These are phyloP conservation scores for Dinomys branickii DNA, from an alignment of 2,113 vertebrate genomes.

Conservation along the genomic window DNA sequence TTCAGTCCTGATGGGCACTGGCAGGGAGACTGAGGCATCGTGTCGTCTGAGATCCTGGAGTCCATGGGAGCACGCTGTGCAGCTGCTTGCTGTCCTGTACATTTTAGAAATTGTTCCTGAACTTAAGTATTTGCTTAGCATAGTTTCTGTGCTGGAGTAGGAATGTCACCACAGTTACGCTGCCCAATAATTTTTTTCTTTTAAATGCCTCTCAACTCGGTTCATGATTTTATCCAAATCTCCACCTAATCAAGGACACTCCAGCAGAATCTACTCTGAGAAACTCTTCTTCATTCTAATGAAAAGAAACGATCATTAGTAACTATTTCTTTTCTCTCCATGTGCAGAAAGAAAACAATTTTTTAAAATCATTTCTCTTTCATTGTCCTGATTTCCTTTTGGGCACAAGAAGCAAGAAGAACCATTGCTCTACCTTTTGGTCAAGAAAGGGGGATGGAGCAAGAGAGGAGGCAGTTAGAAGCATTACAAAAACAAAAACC, in stretches of 20 bases:
- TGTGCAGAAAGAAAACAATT: background rate
- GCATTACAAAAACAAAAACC: background rate
- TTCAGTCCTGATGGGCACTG: no score
- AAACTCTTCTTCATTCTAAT: conserved; percentile 21
- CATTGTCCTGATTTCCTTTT: background rate
- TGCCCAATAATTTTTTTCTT: background rate
- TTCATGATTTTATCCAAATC: background rate
- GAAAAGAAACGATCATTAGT: background rate
- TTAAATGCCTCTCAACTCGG: background rate
- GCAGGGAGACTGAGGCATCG: no score
- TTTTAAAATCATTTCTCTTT: background rate
- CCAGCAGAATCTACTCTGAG: background rate
- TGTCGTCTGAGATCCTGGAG: background rate
- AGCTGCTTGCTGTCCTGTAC: background rate
- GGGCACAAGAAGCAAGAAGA: background rate
- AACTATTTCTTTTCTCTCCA: background rate
- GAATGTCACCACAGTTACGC: conserved; percentile 47
- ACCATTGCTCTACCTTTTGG: background rate
- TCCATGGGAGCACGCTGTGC: background rate
- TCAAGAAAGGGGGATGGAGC: background rate
- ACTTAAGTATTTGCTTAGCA: background rate
- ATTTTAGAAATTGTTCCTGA: background rate
- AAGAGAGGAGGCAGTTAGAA: background rate
- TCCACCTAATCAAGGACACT: background rate
- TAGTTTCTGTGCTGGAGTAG: background rate